These are phyloP conservation scores for Chanos chanos DNA, from an alignment of 2,797 vertebrate species.

Conservation along the genomic window DNA sequence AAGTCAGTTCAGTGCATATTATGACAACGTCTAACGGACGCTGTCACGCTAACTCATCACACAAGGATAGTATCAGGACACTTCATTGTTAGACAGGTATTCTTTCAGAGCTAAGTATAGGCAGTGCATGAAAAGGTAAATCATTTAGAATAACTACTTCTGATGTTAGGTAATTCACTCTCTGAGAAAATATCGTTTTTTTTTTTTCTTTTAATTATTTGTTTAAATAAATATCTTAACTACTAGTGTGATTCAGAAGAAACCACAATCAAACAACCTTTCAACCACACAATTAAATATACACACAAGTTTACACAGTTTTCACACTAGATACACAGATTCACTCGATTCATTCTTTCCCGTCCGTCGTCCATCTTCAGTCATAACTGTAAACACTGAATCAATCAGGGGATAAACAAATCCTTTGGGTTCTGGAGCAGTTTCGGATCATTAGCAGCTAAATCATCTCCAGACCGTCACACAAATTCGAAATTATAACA, in stretches of 20 bases:
- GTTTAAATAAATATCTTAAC: constrained; percentile 29
- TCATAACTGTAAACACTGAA: constrained; percentile 40
- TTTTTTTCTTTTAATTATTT: too few species aligned
- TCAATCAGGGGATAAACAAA: constrained; percentile 8
- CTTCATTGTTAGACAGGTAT: constrained; percentile 12
- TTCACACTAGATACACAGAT: not conserved
- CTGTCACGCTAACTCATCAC: constrained; percentile 22
- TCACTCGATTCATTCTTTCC: constrained; percentile 8
- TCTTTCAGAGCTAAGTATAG: constrained; percentile 27
- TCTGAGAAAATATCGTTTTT: constrained; percentile 21
- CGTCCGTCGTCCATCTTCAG: not conserved
- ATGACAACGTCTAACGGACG: constrained; percentile 4
- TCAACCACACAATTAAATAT: too few species aligned
- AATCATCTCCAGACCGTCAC: not conserved
- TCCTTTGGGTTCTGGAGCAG: constrained; percentile 10
- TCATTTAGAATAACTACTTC: constrained; percentile 22
- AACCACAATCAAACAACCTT: not conserved
- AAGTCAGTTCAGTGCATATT: constrained; percentile 20
- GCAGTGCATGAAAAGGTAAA: constrained; percentile 33
- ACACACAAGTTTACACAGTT: too few species aligned
- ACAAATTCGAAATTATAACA: not conserved
- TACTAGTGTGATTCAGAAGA: constrained; percentile 11
- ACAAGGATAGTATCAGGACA: too few species aligned
- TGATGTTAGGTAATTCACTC: constrained; percentile 15
- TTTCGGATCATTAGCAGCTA: constrained; percentile 28